Percentiles rank a stretch among this genome's conserved stretches.
phyloP scores from a whole-genome alignment of 2,888 invertebrate genomes.

The Boloria euphrosyne region DNA sequence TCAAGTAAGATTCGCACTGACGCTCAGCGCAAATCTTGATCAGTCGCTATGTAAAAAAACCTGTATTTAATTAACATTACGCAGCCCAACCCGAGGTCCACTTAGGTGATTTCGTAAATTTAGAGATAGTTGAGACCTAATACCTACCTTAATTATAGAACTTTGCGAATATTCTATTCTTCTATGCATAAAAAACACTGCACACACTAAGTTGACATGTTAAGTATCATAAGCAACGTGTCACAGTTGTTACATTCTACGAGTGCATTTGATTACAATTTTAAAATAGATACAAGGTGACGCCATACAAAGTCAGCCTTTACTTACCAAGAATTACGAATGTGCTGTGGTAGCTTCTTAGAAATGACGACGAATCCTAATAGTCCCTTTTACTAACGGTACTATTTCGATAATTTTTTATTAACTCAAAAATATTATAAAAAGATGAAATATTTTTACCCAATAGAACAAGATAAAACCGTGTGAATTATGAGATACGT shows the following conservation, averaged over 20 bases:
- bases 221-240: constrained; percentile 5
- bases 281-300: constrained; percentile 19
- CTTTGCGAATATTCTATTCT: neutral
- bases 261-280: constrained; percentile 12
- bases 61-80: too few species aligned
- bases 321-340: constrained; percentile 10
- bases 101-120: too few species aligned
- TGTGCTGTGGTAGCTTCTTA: constrained; percentile 13
- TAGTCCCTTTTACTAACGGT: neutral
- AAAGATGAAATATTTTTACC: too few species aligned
- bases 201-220: neutral
- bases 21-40: too few species aligned
- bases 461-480: too few species aligned
- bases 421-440: neutral
- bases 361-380: constrained; percentile 12
- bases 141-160: too few species aligned
- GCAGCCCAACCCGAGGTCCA: too few species aligned
- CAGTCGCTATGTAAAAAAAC: too few species aligned
- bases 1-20: too few species aligned
- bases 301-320: constrained; percentile 17
- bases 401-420: neutral
- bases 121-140: too few species aligned
- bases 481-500: too few species aligned
- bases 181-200: neutral
- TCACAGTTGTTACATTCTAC: constrained; percentile 11